Evolutionary conservation across 2,888 invertebrate species (phyloP), one percentile per base, ranked within the genome.

Genomic region (Cosmopolites sordidus): DNA sequence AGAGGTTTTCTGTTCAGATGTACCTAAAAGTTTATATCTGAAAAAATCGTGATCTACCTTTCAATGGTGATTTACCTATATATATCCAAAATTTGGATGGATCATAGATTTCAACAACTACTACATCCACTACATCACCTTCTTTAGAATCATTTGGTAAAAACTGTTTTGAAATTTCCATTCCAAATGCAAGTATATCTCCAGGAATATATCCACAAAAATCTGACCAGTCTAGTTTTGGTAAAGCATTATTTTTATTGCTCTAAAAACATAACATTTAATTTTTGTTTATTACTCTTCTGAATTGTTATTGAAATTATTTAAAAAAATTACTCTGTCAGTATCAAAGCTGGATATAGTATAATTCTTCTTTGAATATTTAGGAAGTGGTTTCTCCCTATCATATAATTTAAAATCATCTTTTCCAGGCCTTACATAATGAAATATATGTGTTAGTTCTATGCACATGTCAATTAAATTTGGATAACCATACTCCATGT

Each of bases 11-110:
- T 74, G 74, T 1, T 48, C 48, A 2, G 38, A 43, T 27, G 37
- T 51, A 2, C 43, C 72, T 15, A 75, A 72, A 59, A 37, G 8
- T 22, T n/a, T 22, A 8, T 8, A 22, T 22, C 4, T 22, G 3
- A 22, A 5, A 22, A 22, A 5, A 22, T 5, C 8, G 8, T 5
- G 8, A 5, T 22, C 8, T 22, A 5, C 22, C 3, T 22, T 22
- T 22, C 3, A 22, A 3, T 5, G 3, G 3, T 22, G 3, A 43
- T 47, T 43, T 29, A 57, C 58, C 72, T 11, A 76, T 72, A 59
- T 75, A 70, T 58, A 80, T 62, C 81, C 81, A 81, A 69, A 81
- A 78, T 69, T 80, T 81, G 17, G 78, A 77, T 38, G 79, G 77
- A 59, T 81, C 80, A 71, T 79, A 81, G 58, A 81, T 75, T 71